Evolutionary conservation across 2,888 invertebrate genomes (phyloP).

Genomic region (Andrena hattorfiana): DNA sequence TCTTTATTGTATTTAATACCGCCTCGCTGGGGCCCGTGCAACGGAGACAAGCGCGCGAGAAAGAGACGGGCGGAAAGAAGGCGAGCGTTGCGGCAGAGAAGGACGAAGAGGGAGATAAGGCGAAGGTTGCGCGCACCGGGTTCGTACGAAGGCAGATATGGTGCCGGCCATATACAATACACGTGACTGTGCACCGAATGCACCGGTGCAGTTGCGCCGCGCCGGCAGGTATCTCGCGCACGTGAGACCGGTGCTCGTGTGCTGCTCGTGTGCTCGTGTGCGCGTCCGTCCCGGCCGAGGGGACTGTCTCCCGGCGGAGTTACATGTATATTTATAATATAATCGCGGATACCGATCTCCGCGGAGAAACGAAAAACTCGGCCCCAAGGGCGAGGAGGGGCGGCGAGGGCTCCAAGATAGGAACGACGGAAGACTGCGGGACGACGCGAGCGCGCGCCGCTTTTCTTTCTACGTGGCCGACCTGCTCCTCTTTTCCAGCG

Average conservation of each 20-base stretch:
- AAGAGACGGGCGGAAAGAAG: neutral
- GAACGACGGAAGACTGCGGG: slow-evolving; percentile 15
- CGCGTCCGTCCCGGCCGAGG: slow-evolving; percentile 33
- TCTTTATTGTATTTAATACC: slow-evolving; percentile 84
- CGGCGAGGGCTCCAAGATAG: slow-evolving; percentile 10
- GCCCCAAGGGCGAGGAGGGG: slow-evolving; percentile 52
- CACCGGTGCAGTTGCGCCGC: slow-evolving; percentile 47
- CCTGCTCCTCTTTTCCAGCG: slow-evolving; percentile 36
- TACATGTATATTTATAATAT: slow-evolving; percentile 80
- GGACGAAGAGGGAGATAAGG: slow-evolving; percentile 69
- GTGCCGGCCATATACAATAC: slow-evolving; percentile 68
- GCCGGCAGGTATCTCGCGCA: slow-evolving; percentile 47
- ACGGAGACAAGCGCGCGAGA: neutral
- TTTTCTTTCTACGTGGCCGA: slow-evolving; percentile 42
- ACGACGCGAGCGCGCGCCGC: slow-evolving; percentile 15
- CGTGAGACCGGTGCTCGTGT: slow-evolving; percentile 47
- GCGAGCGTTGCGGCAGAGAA: slow-evolving; percentile 5
- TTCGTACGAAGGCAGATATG: slow-evolving; percentile 71
- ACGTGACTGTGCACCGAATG: slow-evolving; percentile 55
- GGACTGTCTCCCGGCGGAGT: slow-evolving; percentile 61
- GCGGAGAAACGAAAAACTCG: slow-evolving; percentile 62
- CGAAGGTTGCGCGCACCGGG: slow-evolving; percentile 61
- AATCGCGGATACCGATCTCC: slow-evolving; percentile 80
- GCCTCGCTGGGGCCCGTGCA: slow-evolving; percentile 33
- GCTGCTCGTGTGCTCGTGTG: neutral